Evolutionary conservation across 2,113 vertebrate genomes (phyloP).

Genomic region (Prunella fulvescens): DNA sequence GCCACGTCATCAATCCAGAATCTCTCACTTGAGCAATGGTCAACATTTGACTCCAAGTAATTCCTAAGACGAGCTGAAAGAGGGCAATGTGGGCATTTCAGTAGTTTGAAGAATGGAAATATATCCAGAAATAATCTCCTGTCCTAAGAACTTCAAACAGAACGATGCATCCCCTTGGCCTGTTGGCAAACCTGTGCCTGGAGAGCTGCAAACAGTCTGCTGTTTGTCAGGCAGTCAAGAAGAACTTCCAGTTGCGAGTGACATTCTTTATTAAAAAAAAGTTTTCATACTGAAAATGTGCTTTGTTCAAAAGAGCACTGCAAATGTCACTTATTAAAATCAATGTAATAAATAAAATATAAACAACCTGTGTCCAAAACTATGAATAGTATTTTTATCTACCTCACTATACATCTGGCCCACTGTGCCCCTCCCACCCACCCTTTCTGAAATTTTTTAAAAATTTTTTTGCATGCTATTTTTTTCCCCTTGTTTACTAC

Average conservation of each 20-base stretch:
- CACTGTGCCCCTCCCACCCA: conserved; percentile 30
- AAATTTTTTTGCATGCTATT: not conserved
- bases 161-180: not conserved
- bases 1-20: not conserved
- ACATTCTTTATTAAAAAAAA: conserved; percentile 57
- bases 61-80: not conserved
- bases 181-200: not conserved
- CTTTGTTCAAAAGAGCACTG: conserved; percentile 42
- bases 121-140: not conserved
- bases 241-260: conserved; percentile 16
- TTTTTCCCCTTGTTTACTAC: not conserved
- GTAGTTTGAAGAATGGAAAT: not conserved
- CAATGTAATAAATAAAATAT: conserved; percentile 50
- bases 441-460: not conserved
- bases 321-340: conserved; percentile 34
- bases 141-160: not conserved
- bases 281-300: conserved; percentile 42
- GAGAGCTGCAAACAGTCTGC: not conserved
- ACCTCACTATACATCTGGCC: conserved; percentile 62
- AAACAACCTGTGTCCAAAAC: conserved; percentile 59
- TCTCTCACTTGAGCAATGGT: conserved; percentile 7
- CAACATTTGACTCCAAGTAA: not conserved
- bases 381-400: conserved; percentile 41
- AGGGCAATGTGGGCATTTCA: not conserved
- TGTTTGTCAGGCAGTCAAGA: conserved; percentile 20